phyloP scores from a whole-genome alignment of 2,113 vertebrate species.

The Chrysemys picta region DNA sequence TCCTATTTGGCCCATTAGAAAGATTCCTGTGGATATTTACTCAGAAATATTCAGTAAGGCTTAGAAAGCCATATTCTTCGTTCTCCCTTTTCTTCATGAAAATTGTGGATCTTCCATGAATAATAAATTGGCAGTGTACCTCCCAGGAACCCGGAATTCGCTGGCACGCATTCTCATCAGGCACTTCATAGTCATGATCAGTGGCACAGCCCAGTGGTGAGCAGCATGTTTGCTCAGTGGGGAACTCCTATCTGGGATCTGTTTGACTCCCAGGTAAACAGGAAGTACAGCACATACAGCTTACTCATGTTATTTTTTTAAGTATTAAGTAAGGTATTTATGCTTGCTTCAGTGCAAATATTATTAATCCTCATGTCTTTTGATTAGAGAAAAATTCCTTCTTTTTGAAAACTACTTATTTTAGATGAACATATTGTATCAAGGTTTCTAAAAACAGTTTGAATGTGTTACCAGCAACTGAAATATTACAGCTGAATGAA shows the following conservation, averaged over 20 bases:
- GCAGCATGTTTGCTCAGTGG: too few relatives aligned
- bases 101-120: neutral
- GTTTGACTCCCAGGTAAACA: too few relatives aligned
- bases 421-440: neutral
- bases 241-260: too few relatives aligned
- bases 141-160: too few relatives aligned
- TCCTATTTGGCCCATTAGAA: neutral
- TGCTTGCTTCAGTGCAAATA: neutral
- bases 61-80: neutral
- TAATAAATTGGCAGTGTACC: neutral
- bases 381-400: neutral
- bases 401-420: conserved; percentile 24
- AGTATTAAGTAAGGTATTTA: conserved; percentile 29
- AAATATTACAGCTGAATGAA: conserved; percentile 27
- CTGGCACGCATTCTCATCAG: too few relatives aligned
- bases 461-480: neutral
- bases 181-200: too few relatives aligned
- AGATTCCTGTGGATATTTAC: neutral
- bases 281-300: neutral
- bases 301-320: neutral
- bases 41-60: neutral
- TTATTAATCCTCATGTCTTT: conserved; percentile 23
- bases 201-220: too few relatives aligned
- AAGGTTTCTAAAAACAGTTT: neutral
- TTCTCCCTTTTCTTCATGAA: conserved; percentile 15